These are phyloP conservation scores for Drosophila birchii DNA, from an alignment of 2,888 invertebrate genomes.

Conservation along the genomic window DNA sequence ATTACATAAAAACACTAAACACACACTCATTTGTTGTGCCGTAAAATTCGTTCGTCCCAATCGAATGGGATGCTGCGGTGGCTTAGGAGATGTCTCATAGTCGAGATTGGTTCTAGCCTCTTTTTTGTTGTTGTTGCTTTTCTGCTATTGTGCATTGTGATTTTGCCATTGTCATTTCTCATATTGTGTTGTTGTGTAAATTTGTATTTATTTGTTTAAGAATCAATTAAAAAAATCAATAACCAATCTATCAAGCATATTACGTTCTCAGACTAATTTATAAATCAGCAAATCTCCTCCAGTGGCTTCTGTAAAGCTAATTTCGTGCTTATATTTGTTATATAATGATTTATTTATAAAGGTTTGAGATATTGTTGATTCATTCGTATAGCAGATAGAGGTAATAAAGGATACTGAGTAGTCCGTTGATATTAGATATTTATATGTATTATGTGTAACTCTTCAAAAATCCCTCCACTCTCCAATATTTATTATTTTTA, in stretches of 20 bases:
- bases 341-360: background rate
- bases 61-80: background rate
- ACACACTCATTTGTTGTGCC: background rate
- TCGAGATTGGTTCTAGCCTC: conserved; percentile 1
- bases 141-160: conserved; percentile 36
- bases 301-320: background rate
- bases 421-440: too few species aligned
- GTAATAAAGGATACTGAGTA: too few species aligned
- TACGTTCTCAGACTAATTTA: conserved; percentile 12
- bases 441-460: background rate
- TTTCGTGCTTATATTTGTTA: background rate
- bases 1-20: conserved; percentile 3
- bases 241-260: conserved; percentile 17
- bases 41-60: background rate
- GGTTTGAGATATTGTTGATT: background rate
- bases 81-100: conserved; percentile 19
- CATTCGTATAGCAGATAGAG: background rate
- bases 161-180: conserved; percentile 46
- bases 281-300: background rate
- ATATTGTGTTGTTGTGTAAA: conserved; percentile 14
- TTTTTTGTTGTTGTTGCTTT: background rate
- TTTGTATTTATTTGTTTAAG: conserved; percentile 13
- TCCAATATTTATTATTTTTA: background rate
- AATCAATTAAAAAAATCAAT: conserved; percentile 37
- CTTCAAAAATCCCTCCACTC: too few species aligned